Evolutionary conservation across 2,113 vertebrate species (phyloP).

Genomic region (Pygoscelis antarcticus): DNA sequence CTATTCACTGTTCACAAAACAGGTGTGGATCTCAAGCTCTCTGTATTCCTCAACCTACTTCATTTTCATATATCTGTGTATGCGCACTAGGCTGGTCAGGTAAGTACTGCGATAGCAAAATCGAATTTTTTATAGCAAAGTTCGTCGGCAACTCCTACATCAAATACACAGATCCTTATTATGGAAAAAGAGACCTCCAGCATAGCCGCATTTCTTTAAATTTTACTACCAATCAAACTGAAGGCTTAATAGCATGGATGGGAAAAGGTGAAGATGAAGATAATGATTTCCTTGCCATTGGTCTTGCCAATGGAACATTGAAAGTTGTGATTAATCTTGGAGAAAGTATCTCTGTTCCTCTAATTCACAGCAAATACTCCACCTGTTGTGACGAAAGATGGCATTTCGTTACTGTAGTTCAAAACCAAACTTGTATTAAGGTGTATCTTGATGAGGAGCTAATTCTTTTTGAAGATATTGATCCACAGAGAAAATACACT

Average conservation of each 20-base stretch:
- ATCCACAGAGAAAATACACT: conserved; percentile 81
- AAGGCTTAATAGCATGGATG: conserved; percentile 83
- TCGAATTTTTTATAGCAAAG: conserved; percentile 69
- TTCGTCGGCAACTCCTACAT: conserved; percentile 83
- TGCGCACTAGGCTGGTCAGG: conserved; percentile 83
- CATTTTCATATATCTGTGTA: conserved; percentile 74
- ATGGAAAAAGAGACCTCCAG: conserved; percentile 76
- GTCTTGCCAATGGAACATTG: conserved; percentile 76
- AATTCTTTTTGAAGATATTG: conserved; percentile 79
- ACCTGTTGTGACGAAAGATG: conserved; percentile 76
- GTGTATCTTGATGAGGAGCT: conserved; percentile 74
- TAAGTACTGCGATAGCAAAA: conserved; percentile 71
- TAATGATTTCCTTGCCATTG: conserved; percentile 84
- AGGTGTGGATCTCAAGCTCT: conserved; percentile 75
- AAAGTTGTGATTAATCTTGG: conserved; percentile 86
- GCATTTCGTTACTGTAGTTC: conserved; percentile 74
- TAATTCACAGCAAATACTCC: conserved; percentile 48
- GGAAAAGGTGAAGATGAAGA: conserved; percentile 82
- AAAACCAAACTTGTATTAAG: conserved; percentile 81
- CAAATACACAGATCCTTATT: conserved; percentile 79
- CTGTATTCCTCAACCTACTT: conserved; percentile 65
- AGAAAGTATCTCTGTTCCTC: conserved; percentile 74
- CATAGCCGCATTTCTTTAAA: conserved; percentile 79
- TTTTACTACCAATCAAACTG: conserved; percentile 71
- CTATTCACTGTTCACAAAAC: conserved; percentile 71